Evolutionary conservation across 2,113 vertebrate species (phyloP), one percentile per base, ranked within the genome.

Genomic region (Tragelaphus strepsiceros): DNA sequence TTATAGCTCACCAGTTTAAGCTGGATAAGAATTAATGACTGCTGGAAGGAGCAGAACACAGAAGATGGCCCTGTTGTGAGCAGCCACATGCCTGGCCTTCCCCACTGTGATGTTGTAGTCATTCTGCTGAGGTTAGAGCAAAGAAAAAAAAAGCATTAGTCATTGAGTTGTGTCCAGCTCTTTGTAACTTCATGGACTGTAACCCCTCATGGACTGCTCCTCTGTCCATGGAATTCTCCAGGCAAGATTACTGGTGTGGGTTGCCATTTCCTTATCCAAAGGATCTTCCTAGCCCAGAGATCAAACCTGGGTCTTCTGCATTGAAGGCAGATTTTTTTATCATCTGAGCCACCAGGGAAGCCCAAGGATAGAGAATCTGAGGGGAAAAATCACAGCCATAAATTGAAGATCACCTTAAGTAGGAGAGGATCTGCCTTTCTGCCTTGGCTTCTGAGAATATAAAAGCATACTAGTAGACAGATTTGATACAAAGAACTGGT

Each of bases 21-120:
- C 30, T 85, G 24, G 39, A 49, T 1, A 8, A 16, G 26, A 21
- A 54, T 84, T n/a, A 39, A 46, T 64, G 53, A 16, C 84, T 16
- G 0, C 51, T 15, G 4, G 26, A 28, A 39, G 22, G 35, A 32
- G 1, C 8, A 17, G 17, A 1, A 2, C 6, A 0, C 2, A 22
- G n/a, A 53, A 51, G 54, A 19, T 28, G 24, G 51, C 14, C 62
- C 62, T 9, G 32, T 53, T 28, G 2, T 35, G n/a, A 16, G 53
- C 83, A 85, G 24, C 12, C 2, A 0, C 7, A 74, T 8, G 24
- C 8, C 35, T 7, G 56, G 17, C 51, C n/a, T 43, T 51, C 15
- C 35, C 17, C 7, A 1, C 28, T 58, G 13, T 77, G 84, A 56
- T 53, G 7, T 7, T 87, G 51, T 74, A 54, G 12, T 15, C 62